These are phyloP conservation scores for Sebastes trivittatus DNA, from an alignment of 2,797 vertebrate genomes.

Conservation along the genomic window DNA sequence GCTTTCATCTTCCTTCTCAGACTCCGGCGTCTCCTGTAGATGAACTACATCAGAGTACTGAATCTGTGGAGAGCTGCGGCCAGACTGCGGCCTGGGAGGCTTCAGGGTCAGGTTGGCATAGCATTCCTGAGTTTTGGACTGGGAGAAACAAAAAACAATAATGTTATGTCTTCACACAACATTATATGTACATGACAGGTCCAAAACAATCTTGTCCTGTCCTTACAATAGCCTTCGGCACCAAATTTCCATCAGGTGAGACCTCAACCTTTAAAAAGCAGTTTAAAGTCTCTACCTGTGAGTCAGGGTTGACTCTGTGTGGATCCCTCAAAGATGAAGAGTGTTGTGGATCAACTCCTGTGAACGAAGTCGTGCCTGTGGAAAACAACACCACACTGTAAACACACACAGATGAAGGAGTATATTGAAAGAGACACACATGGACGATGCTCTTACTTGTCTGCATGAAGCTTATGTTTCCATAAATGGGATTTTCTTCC, in stretches of 20 bases:
- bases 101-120: constrained; percentile 82
- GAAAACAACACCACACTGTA: constrained; percentile 4
- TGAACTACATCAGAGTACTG: constrained; percentile 66
- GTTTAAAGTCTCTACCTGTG: constrained; percentile 52
- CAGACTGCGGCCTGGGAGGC: constrained; percentile 57
- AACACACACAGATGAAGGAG: background rate
- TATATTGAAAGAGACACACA: background rate
- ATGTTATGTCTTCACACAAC: background rate
- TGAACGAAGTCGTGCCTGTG: background rate
- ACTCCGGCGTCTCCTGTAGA: constrained; percentile 23
- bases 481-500: constrained; percentile 84
- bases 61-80: constrained; percentile 63
- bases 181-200: no score
- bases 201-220: background rate
- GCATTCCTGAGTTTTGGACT: constrained; percentile 69
- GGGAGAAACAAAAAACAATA: constrained; percentile 16
- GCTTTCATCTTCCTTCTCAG: constrained; percentile 32
- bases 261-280: background rate
- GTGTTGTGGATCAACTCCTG: constrained; percentile 30
- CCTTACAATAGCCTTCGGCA: background rate
- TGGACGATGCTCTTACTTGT: constrained; percentile 49
- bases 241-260: no score
- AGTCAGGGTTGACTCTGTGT: constrained; percentile 13
- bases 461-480: constrained; percentile 71
- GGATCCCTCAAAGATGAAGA: constrained; percentile 45